Conservation (phyloP, 2,888 invertebrate species). For the Mimumesa dahlbomi region DNA sequence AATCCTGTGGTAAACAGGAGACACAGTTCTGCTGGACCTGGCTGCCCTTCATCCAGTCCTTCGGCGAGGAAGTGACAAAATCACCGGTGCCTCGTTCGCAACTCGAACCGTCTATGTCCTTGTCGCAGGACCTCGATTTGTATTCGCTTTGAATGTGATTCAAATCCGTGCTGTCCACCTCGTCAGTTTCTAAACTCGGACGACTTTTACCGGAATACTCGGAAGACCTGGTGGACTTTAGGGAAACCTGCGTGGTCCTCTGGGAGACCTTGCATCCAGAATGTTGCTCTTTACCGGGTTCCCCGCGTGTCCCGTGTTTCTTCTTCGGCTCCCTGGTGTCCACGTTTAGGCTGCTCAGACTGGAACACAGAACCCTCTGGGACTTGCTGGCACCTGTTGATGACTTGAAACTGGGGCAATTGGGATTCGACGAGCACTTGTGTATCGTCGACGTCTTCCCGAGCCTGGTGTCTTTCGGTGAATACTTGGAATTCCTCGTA, state of each 20-base stretch:
- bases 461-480: conserved; percentile 18
- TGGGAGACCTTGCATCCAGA: conserved; percentile 19
- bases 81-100: conserved; percentile 50
- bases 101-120: conserved; percentile 26
- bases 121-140: conserved; percentile 19
- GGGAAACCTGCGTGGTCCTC: conserved; percentile 21
- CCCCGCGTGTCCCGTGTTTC: too few species aligned
- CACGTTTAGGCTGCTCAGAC: conserved; percentile 31
- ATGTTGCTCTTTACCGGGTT: conserved; percentile 40
- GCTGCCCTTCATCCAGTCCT: conserved; percentile 59
- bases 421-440: conserved; percentile 70
- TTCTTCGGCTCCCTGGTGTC: conserved; percentile 1
- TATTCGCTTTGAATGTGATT: too few species aligned
- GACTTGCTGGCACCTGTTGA: conserved; percentile 54
- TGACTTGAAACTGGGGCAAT: conserved; percentile 57
- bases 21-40: conserved; percentile 66
- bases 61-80: conserved; percentile 53
- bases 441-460: conserved; percentile 42
- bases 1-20: conserved; percentile 61
- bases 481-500: conserved; percentile 43
- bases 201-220: conserved; percentile 31
- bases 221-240: conserved; percentile 45
- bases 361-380: conserved; percentile 49
- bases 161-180: conserved; percentile 20
- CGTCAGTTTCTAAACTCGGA: conserved; percentile 25